Conservation (phyloP, 2,113 vertebrate genomes). For the Spizaetus ornatus region DNA sequence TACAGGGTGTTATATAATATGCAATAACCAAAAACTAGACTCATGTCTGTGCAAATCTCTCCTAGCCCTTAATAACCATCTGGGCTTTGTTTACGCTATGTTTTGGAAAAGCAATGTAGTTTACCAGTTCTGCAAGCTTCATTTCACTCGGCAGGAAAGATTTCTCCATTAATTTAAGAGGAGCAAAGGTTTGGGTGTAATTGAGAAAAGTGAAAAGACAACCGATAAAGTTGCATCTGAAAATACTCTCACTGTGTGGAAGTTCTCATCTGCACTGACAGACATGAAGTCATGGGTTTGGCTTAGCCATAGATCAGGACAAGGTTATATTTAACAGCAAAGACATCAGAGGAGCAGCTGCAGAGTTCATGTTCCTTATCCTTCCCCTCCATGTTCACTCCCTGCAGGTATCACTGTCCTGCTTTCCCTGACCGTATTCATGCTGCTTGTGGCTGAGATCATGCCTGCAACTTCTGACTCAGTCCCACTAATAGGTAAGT, state of each 20-base stretch:
- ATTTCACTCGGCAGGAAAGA: neutral
- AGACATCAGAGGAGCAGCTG: neutral
- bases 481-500: conserved; percentile 86
- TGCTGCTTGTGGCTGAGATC: conserved; percentile 91
- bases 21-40: neutral
- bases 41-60: neutral
- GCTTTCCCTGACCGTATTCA: conserved; percentile 90
- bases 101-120: neutral
- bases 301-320: neutral
- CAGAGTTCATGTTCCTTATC: neutral
- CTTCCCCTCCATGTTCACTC: neutral
- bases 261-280: neutral
- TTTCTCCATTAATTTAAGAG: neutral
- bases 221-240: neutral
- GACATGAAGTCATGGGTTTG: neutral
- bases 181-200: neutral
- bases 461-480: conserved; percentile 93
- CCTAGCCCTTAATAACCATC: neutral
- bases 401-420: conserved; percentile 86
- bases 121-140: neutral
- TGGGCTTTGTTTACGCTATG: neutral
- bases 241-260: neutral
- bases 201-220: neutral
- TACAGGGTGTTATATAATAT: neutral
- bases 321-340: neutral